phyloP scores from a whole-genome alignment of 2,113 vertebrate species.

The Motacilla alba region DNA sequence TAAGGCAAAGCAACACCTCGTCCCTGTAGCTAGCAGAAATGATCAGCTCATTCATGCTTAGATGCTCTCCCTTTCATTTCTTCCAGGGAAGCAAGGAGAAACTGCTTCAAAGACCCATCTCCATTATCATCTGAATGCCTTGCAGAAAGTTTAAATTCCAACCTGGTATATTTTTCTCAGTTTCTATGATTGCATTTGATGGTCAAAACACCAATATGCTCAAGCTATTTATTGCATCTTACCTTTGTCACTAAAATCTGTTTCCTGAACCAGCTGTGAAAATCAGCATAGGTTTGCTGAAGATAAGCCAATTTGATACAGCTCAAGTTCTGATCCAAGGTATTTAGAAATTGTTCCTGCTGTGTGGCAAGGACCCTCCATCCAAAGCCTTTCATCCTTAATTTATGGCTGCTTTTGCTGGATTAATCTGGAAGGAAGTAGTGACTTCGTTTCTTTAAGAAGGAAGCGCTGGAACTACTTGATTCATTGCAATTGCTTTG shows the following conservation, averaged over 20 bases:
- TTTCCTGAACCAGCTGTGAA: not conserved
- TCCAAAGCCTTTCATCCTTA: not conserved
- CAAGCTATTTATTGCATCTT: not conserved
- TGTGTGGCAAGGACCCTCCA: not conserved
- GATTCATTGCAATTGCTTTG: not conserved
- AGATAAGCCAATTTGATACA: not conserved
- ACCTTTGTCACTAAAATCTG: not conserved
- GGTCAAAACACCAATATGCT: slow-evolving; percentile 41
- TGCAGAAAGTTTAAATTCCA: slow-evolving; percentile 81
- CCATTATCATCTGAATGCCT: slow-evolving; percentile 78
- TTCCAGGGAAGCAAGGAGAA: slow-evolving; percentile 81
- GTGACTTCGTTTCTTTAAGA: not conserved
- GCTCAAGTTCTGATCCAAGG: not conserved
- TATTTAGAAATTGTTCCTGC: slow-evolving; percentile 2
- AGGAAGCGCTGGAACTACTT: not conserved
- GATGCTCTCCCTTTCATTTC: slow-evolving; percentile 77
- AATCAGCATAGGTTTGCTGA: not conserved
- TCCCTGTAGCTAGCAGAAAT: slow-evolving; percentile 41
- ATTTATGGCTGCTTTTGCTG: not conserved
- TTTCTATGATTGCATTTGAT: slow-evolving; percentile 67
- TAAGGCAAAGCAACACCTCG: slow-evolving; percentile 14
- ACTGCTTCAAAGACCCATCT: slow-evolving; percentile 77
- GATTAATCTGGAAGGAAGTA: not conserved
- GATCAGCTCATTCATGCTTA: slow-evolving; percentile 70
- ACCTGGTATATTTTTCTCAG: slow-evolving; percentile 74